Evolutionary conservation across 1,140 invertebrate genomes (phyloP).

Genomic region (Doryteuthis pealeii): DNA sequence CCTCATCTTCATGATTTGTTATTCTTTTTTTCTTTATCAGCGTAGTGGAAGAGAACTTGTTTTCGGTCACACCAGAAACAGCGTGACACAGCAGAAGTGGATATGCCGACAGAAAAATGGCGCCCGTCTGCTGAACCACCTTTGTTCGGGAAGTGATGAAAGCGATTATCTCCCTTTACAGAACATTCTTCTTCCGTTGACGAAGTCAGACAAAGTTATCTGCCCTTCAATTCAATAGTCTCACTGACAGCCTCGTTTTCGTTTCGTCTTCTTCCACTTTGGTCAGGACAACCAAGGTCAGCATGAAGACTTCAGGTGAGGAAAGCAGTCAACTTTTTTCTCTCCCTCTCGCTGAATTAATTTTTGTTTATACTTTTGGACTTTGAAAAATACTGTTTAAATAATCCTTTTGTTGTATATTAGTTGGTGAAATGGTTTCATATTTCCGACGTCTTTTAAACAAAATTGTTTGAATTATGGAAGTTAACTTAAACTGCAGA

Average conservation of each 20-base stretch:
- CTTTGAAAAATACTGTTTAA: no score
- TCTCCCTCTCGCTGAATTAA: no score
- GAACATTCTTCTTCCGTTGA: no score
- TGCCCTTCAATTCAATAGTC: not conserved
- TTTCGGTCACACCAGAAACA: not conserved
- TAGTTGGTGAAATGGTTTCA: no score
- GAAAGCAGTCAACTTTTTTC: no score
- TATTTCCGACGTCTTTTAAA: no score
- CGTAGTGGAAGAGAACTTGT: not conserved
- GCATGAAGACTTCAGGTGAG: not conserved
- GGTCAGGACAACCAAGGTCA: not conserved
- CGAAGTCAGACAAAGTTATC: not conserved
- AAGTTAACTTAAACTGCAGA: no score
- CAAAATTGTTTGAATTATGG: no score
- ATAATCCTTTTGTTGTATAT: no score
- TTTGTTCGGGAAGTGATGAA: not conserved
- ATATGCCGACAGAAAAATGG: constrained; percentile 1
- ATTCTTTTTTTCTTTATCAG: not conserved
- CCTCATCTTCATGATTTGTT: not conserved
- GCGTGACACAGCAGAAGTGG: not conserved
- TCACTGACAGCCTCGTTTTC: no score
- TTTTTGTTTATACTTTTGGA: no score
- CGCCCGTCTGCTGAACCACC: not conserved
- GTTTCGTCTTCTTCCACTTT: not conserved
- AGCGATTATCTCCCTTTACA: no score